Conservation (phyloP, 2,888 invertebrate species). For the Drosophila siamana region DNA sequence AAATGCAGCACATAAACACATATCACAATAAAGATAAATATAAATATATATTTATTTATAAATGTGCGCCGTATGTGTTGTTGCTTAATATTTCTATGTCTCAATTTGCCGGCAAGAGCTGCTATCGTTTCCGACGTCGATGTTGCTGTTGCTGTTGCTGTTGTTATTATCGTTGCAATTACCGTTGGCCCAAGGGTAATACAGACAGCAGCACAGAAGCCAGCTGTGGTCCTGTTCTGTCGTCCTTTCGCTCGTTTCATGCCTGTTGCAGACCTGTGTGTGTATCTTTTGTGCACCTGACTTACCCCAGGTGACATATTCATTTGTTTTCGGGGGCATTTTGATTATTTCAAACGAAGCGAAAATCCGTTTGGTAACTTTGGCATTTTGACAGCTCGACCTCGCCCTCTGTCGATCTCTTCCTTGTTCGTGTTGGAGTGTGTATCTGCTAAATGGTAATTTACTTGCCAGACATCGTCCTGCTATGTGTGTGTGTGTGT, state of each 20-base stretch:
- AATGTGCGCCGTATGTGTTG: background rate
- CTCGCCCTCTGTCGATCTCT: constrained; percentile 7
- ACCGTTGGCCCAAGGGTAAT: constrained; percentile 48
- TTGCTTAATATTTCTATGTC: constrained; percentile 58
- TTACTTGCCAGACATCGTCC: constrained; percentile 61
- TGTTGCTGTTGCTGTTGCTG: constrained; percentile 12
- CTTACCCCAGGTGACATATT: constrained; percentile 69
- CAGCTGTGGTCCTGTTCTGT: constrained; percentile 1
- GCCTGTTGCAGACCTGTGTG: constrained; percentile 37
- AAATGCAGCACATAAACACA: constrained; percentile 8
- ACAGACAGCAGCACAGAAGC: background rate
- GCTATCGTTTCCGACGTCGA: background rate
- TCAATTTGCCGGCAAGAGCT: constrained; percentile 46
- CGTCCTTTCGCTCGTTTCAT: constrained; percentile 16
- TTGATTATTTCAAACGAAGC: constrained; percentile 77
- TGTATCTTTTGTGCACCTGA: constrained; percentile 56
- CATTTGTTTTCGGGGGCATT: constrained; percentile 58
- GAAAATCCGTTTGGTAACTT: constrained; percentile 57
- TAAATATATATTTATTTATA: constrained; percentile 1
- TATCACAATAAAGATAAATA: background rate
- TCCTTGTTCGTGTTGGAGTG: background rate
- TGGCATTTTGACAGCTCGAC: constrained; percentile 55
- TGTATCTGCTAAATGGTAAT: constrained; percentile 64
- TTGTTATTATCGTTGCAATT: constrained; percentile 51
- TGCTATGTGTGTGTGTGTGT: constrained; percentile 24